phyloP scores from a whole-genome alignment of 2,797 vertebrate species.

The Nyctalus aviator region DNA sequence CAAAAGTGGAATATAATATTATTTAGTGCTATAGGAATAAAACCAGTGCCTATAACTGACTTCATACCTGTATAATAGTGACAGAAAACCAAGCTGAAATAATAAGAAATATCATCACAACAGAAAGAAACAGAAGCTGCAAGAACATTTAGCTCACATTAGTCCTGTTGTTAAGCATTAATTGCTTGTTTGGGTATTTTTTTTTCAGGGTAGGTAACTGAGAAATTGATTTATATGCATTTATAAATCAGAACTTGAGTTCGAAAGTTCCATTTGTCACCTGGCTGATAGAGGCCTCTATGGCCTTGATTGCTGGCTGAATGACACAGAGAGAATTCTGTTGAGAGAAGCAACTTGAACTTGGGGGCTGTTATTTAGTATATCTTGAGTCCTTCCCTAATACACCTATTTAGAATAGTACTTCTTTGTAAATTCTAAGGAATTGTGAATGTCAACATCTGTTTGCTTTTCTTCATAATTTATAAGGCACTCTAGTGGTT shows the following conservation, averaged over 20 bases:
- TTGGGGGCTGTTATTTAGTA: background rate
- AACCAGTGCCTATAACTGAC: background rate
- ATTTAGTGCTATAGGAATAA: background rate
- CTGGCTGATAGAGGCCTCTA: background rate
- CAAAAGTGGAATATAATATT: background rate
- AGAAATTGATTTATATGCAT: background rate
- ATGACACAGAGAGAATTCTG: background rate
- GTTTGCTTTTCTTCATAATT: background rate
- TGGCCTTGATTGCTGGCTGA: background rate
- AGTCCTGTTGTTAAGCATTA: background rate
- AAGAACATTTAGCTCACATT: background rate
- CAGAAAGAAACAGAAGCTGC: background rate
- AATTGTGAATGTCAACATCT: background rate
- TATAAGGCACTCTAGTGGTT: background rate
- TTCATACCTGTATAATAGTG: background rate
- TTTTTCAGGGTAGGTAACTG: background rate
- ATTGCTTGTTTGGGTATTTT: background rate
- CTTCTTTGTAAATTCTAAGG: background rate
- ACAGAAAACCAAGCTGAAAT: constrained; percentile 34
- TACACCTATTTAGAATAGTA: background rate
- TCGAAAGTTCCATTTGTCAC: background rate
- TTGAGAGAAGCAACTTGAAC: background rate
- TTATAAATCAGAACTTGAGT: background rate
- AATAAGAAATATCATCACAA: background rate
- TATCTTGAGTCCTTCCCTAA: background rate